phyloP scores from a whole-genome alignment of 2,797 vertebrate species.

The Echiichthys vipera region DNA sequence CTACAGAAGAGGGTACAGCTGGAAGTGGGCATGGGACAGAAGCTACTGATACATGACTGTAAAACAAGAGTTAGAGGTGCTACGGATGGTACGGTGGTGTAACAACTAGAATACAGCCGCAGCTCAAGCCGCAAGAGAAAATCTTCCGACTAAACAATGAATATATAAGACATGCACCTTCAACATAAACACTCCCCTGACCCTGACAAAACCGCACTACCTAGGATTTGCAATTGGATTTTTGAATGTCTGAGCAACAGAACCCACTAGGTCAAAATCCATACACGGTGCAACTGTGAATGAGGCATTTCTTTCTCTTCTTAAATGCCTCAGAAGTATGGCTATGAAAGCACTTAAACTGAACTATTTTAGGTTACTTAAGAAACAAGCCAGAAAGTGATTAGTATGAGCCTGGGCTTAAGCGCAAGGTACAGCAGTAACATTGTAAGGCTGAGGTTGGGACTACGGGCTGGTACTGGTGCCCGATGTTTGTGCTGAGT shows the following conservation, averaged over 20 bases:
- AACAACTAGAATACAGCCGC: background rate
- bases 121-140: background rate
- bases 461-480: constrained; percentile 17
- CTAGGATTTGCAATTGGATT: background rate
- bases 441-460: constrained; percentile 27
- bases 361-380: constrained; percentile 13
- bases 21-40: constrained; percentile 23
- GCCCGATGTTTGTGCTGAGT: background rate
- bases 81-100: background rate
- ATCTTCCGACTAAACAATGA: background rate
- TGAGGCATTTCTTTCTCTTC: background rate
- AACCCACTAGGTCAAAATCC: background rate
- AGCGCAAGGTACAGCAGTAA: constrained; percentile 29
- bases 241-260: background rate
- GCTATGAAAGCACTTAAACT: background rate
- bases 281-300: background rate
- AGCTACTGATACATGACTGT: constrained; percentile 27
- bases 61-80: constrained; percentile 7
- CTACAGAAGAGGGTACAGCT: constrained; percentile 37
- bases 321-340: background rate
- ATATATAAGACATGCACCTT: too few relatives aligned
- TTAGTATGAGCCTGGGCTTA: constrained; percentile 25
- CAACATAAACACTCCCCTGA: too few relatives aligned
- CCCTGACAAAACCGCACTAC: background rate
- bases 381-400: constrained; percentile 20